phyloP scores from a whole-genome alignment of 1,140 invertebrate species.

The Leptonema lineaticorne region DNA sequence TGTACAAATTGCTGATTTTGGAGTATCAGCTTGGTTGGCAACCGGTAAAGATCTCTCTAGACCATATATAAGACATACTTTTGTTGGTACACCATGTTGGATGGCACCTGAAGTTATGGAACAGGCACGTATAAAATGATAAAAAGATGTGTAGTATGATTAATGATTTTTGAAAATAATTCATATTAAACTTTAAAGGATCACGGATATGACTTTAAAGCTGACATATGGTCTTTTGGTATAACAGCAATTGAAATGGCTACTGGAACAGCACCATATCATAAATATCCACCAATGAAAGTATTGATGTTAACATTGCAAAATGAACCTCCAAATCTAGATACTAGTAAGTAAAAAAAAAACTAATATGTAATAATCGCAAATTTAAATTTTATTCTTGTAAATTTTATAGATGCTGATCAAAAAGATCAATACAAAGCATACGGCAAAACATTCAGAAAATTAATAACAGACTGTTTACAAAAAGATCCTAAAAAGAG shows the following conservation, averaged over 20 bases:
- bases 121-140: conserved; percentile 64
- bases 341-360: conserved; percentile 65
- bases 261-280: conserved; percentile 97
- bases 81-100: conserved; percentile 98
- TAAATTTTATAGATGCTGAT: conserved; percentile 65
- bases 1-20: conserved; percentile 96
- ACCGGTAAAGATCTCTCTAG: conserved; percentile 88
- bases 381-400: background rate
- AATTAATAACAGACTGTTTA: conserved; percentile 92
- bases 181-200: conserved; percentile 61
- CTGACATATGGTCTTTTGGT: conserved; percentile 99
- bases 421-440: conserved; percentile 98
- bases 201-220: conserved; percentile 98
- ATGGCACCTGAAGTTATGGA: conserved; percentile 99
- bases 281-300: conserved; percentile 99
- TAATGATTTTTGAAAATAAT: background rate
- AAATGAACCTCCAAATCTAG: conserved; percentile 96
- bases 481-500: conserved; percentile 92
- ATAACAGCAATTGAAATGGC: conserved; percentile 99
- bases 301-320: conserved; percentile 97
- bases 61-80: conserved; percentile 94
- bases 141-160: background rate
- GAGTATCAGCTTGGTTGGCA: conserved; percentile 90
- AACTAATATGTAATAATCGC: background rate
- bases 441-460: conserved; percentile 96